These are phyloP conservation scores for Mamestra brassicae DNA, from an alignment of 2,888 invertebrate genomes.

Conservation along the genomic window DNA sequence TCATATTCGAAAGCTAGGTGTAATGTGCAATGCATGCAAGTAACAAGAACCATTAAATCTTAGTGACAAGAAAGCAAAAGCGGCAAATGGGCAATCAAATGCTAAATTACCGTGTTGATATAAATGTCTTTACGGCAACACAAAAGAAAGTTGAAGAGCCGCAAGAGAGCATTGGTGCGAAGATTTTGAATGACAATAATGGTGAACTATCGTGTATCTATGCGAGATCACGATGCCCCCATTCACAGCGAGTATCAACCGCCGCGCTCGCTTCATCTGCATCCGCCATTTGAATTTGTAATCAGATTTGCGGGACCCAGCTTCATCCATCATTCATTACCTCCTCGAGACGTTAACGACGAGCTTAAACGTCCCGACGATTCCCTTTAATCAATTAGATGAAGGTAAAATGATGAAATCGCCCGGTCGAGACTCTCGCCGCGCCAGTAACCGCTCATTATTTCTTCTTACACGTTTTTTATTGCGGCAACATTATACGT, in stretches of 20 bases:
- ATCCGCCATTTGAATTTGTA: slow-evolving; percentile 85
- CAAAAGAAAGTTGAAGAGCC: slow-evolving; percentile 42
- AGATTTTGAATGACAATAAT: slow-evolving; percentile 76
- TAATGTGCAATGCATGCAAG: background rate
- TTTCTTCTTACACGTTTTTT: slow-evolving; percentile 91
- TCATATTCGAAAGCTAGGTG: background rate
- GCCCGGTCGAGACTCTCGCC: slow-evolving; percentile 79
- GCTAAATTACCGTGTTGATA: slow-evolving; percentile 39
- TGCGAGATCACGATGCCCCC: slow-evolving; percentile 79
- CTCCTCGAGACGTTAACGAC: slow-evolving; percentile 66
- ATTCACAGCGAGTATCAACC: slow-evolving; percentile 82
- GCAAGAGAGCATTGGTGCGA: slow-evolving; percentile 41
- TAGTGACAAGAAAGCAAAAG: slow-evolving; percentile 40
- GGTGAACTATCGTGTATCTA: slow-evolving; percentile 71
- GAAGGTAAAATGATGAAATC: slow-evolving; percentile 84
- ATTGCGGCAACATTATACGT: slow-evolving; percentile 91
- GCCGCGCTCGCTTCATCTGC: slow-evolving; percentile 80
- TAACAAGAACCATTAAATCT: slow-evolving; percentile 5
- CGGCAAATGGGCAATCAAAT: slow-evolving; percentile 20
- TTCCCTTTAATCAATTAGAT: slow-evolving; percentile 88
- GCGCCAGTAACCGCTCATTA: slow-evolving; percentile 91
- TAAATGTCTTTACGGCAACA: slow-evolving; percentile 38
- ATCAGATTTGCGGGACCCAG: slow-evolving; percentile 81
- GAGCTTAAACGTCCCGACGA: slow-evolving; percentile 73
- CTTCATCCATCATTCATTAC: slow-evolving; percentile 88